A percentile compares a stretch with the other conserved stretches of the same genome.
Conservation (phyloP, 2,888 invertebrate genomes). For the Mamestra brassicae region DNA sequence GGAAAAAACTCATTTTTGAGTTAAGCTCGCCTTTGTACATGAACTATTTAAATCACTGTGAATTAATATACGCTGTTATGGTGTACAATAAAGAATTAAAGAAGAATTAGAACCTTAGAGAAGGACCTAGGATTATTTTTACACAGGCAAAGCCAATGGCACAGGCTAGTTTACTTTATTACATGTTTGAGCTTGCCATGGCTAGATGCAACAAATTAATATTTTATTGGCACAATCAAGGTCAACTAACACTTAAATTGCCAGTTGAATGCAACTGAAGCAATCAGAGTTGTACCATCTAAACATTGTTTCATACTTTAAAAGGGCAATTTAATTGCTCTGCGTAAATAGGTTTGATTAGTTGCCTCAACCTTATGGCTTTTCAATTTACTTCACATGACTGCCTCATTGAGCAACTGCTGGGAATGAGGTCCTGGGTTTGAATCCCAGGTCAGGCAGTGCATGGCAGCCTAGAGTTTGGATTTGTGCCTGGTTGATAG, state of each 20-base stretch:
- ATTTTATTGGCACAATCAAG: slow-evolving; percentile 35
- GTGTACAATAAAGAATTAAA: too few relatives aligned
- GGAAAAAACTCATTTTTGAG: too few relatives aligned
- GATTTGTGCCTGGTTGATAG: not conserved
- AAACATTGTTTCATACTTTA: slow-evolving; percentile 1
- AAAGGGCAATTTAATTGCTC: slow-evolving; percentile 28
- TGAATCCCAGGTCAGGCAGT: not conserved
- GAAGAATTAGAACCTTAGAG: too few relatives aligned
- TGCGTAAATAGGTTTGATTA: slow-evolving; percentile 9
- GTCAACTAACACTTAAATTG: slow-evolving; percentile 14
- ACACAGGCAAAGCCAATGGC: not conserved
- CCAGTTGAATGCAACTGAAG: slow-evolving; percentile 20
- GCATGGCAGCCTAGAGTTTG: not conserved
- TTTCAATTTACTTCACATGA: slow-evolving; percentile 12
- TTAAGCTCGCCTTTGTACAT: too few relatives aligned
- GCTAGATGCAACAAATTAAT: slow-evolving; percentile 22
- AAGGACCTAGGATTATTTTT: too few relatives aligned
- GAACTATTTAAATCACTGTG: too few relatives aligned
- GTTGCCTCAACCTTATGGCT: slow-evolving; percentile 5
- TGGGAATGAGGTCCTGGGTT: not conserved
- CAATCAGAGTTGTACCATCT: slow-evolving; percentile 14
- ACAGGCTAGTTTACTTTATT: not conserved
- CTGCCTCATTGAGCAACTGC: not conserved
- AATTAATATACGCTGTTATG: too few relatives aligned
- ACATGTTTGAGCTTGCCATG: not conserved